Base-by-base conservation (phyloP, 92 coral and sea anemone species). In the Montipora capitata region DNA sequence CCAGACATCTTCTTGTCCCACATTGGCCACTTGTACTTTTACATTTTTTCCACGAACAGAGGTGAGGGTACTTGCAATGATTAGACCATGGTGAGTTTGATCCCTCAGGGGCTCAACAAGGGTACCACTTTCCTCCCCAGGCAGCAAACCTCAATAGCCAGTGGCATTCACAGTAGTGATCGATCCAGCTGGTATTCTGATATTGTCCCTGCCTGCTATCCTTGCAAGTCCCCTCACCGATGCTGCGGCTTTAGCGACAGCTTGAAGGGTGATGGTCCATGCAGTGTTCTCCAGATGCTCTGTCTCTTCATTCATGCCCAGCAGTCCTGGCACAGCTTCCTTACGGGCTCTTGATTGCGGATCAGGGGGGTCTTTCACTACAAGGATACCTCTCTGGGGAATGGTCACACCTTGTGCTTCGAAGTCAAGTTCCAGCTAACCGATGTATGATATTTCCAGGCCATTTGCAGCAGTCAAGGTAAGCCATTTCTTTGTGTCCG, bases 381-480 rank as follows among this genome's bases (percentile, higher is more conserved):
- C 88, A 10, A 94, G 76, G 17, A 94, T 85, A 44, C 96, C 96
- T 74, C 91, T 76, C 77, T 65, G 38, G 6, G 85, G 77, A 5
- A 87, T 57, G 18, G 77, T 83, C 9, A 58, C 16, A 43, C 94
- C 94, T 45, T 81, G 72, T 12, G 84, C 91, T 70, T 74, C 91
- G 3, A 93, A 63, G 45, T 93, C 94, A 20, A 90, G 83, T 66
- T 93, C 94, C 61, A 86, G 57, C 69, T 89, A 93, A 6, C 93
- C 91, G 4, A 89, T 72, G 56, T 92, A 88, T 15, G 95, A 92
- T 40, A 92, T 92, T 14, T 92, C 92, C 3, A 92, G 76, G 9
- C 95, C 92, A 88, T 88, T 92, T 35, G 94, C 92, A 49, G 92
- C 94, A 7, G 94, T 94, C 2, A 83, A 54, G 1, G 83, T 87